phyloP scores from a whole-genome alignment of 2,113 vertebrate species.

The Craseonycteris thonglongyai region DNA sequence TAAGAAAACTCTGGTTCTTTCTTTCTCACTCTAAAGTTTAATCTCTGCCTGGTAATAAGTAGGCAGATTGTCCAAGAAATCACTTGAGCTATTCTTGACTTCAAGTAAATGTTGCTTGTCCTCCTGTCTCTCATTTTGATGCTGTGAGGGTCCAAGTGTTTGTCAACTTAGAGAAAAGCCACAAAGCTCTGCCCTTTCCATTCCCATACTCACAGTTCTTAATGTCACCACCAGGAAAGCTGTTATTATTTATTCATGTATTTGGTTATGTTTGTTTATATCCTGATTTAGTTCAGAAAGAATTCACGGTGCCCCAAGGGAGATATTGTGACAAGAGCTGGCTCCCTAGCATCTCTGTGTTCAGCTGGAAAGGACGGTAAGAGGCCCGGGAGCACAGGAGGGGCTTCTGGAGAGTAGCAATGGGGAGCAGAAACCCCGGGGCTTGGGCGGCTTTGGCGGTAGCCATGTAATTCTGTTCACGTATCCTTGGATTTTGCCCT shows the following conservation, averaged over 20 bases:
- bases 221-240: conserved; percentile 14
- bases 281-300: neutral
- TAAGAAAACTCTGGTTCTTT: neutral
- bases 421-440: neutral
- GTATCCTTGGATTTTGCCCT: neutral
- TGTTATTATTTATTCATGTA: conserved; percentile 30
- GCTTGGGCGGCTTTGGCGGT: too few relatives aligned
- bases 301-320: neutral
- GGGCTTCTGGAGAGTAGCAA: accelerated
- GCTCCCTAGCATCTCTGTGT: neutral
- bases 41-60: neutral
- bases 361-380: neutral
- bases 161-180: neutral
- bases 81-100: neutral
- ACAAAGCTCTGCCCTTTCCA: neutral
- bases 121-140: neutral
- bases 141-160: neutral
- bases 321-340: neutral
- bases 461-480: neutral
- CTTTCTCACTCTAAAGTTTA: neutral
- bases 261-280: conserved; percentile 19
- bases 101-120: neutral
- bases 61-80: neutral
- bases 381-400: neutral
- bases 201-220: neutral